Percentiles rank a stretch among this genome's conserved stretches.
phyloP scores from a whole-genome alignment of 2,888 invertebrate species.

The Macrosoma leucophasiata region DNA sequence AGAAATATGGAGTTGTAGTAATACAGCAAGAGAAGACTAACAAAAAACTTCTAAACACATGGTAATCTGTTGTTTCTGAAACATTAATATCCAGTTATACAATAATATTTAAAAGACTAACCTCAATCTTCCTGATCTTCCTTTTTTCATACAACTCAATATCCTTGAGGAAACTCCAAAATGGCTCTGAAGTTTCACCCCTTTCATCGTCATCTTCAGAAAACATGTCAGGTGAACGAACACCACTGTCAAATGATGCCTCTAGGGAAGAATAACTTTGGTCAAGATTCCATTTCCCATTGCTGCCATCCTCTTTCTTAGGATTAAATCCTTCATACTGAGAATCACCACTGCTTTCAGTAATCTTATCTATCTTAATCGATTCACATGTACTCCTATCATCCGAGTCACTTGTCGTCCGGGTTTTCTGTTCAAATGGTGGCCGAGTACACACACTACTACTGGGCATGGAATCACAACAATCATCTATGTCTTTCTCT shows the following conservation, averaged over 20 bases:
- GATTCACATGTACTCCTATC: conserved; percentile 30
- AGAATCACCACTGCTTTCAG: conserved; percentile 51
- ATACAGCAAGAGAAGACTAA: too few relatives aligned
- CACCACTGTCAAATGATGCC: conserved; percentile 66
- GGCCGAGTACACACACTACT: too few relatives aligned
- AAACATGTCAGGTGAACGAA: conserved; percentile 80
- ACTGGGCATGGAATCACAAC: too few relatives aligned
- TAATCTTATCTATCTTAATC: conserved; percentile 38
- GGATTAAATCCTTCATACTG: conserved; percentile 45
- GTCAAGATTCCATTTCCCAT: conserved; percentile 57
- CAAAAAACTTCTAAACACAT: too few relatives aligned
- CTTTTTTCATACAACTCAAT: conserved; percentile 57
- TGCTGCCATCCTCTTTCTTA: conserved; percentile 44
- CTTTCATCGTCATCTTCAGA: conserved; percentile 73
- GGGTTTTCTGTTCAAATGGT: too few relatives aligned
- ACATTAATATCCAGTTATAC: neutral
- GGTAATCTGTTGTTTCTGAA: too few relatives aligned
- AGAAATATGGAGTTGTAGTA: too few relatives aligned
- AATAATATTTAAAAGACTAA: conserved; percentile 25
- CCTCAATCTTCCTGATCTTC: conserved; percentile 59
- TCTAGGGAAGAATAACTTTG: conserved; percentile 63
- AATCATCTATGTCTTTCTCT: too few relatives aligned
- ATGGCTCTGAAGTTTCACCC: conserved; percentile 37
- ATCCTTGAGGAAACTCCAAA: conserved; percentile 57
- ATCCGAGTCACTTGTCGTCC: conserved; percentile 28